Percentiles rank a stretch among this genome's conserved stretches.
Evolutionary conservation across 2,797 vertebrate species (phyloP).

Genomic region (Graptemys geographica): DNA sequence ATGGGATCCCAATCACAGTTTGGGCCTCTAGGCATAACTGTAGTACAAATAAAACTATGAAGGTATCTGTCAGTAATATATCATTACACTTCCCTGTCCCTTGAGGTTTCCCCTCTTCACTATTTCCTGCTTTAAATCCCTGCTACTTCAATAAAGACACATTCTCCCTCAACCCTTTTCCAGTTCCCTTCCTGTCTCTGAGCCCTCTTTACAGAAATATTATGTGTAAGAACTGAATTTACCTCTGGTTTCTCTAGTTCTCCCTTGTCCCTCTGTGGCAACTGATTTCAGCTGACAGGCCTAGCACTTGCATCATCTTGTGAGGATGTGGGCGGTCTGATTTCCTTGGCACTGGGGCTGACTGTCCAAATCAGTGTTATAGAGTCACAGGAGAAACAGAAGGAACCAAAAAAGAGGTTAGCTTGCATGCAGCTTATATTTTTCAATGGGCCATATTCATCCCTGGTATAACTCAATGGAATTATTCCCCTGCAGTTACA

Average conservation of each 20-base stretch:
- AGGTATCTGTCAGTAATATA: not conserved
- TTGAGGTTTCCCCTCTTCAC: not conserved
- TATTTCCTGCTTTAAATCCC: slow-evolving; percentile 3
- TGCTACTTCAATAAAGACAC: not conserved
- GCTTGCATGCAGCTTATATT: not conserved
- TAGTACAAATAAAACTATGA: not conserved
- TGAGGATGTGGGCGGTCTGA: not conserved
- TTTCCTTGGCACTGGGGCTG: not conserved
- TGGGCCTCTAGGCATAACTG: not conserved
- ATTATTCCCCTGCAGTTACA: not conserved
- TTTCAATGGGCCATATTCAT: not conserved
- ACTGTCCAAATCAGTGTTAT: not conserved
- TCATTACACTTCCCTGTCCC: not conserved
- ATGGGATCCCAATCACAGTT: not conserved
- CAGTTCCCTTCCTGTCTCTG: not conserved
- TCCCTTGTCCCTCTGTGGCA: slow-evolving; percentile 10
- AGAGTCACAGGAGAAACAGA: not conserved
- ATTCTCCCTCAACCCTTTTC: slow-evolving; percentile 20
- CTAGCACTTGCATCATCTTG: not conserved
- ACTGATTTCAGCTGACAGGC: slow-evolving; percentile 40
- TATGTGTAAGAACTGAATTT: not conserved
- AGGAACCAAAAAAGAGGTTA: not conserved
- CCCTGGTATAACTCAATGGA: not conserved
- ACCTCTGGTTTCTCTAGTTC: slow-evolving; percentile 23
- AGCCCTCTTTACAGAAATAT: not conserved